phyloP scores from a whole-genome alignment of 1,140 invertebrate species.

The Magallana angulata region DNA sequence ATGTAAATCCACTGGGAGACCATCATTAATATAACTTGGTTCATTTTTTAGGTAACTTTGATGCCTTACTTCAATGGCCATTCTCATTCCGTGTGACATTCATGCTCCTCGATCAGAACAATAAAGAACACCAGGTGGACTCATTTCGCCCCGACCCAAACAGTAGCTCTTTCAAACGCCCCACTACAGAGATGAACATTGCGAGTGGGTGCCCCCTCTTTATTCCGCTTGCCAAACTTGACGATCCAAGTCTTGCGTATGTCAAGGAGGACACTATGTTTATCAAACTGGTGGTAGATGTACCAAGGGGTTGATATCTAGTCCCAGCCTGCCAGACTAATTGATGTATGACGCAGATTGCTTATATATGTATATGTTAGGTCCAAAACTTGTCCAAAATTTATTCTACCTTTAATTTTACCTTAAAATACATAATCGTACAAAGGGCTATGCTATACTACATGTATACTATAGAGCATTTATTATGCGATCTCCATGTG shows the following conservation, averaged over 20 bases:
- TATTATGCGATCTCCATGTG: too few relatives aligned
- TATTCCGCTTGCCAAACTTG: slow-evolving; percentile 69
- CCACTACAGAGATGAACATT: slow-evolving; percentile 78
- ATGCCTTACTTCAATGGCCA: slow-evolving; percentile 76
- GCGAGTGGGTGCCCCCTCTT: slow-evolving; percentile 78
- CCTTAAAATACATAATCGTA: too few relatives aligned
- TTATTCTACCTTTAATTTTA: too few relatives aligned
- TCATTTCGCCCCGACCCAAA: slow-evolving; percentile 75
- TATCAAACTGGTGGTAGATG: slow-evolving; percentile 63
- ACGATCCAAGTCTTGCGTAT: slow-evolving; percentile 68
- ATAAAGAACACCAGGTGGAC: slow-evolving; percentile 73
- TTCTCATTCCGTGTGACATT: slow-evolving; percentile 76
- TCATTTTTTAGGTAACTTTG: slow-evolving; percentile 63
- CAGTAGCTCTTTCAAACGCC: slow-evolving; percentile 75
- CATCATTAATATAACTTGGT: neutral
- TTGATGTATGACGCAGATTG: too few relatives aligned
- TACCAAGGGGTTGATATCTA: neutral
- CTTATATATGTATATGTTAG: too few relatives aligned
- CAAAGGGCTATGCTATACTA: too few relatives aligned
- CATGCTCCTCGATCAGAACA: slow-evolving; percentile 76
- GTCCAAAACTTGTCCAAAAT: too few relatives aligned
- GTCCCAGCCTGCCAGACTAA: too few relatives aligned
- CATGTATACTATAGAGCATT: too few relatives aligned
- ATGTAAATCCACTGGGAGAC: too few relatives aligned
- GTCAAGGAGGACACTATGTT: slow-evolving; percentile 77